Evolutionary conservation across 2,113 vertebrate genomes (phyloP), one percentile per base, ranked within the genome.

Genomic region (Platichthys flesus): DNA sequence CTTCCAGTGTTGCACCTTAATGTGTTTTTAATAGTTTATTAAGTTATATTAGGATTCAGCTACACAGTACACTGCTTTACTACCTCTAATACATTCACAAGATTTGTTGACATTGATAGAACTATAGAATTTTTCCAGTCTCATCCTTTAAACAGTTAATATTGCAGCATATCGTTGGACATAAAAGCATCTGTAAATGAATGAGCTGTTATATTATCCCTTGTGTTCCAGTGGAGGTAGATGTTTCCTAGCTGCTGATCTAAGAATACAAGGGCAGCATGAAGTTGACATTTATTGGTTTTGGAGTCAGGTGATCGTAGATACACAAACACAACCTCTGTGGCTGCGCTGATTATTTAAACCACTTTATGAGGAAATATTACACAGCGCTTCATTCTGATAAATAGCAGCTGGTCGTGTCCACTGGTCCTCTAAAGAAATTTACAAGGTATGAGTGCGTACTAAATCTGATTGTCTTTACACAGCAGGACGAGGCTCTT

Each of bases 391-490:
- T 69, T 55, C 51, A 47, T 55, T 67, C 23, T 23, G 37, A 77
- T 56, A 21, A 65, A 67, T 1, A 18, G 37, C 26, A 45, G 14
- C 20, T 72, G 20, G 56, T 28, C 26, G 26, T 47, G 8, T 82
- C 37, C 13, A 56, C 26, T 59, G 35, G 31, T 31, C 31, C 31
- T 31, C 31, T 5, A 7, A 31, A 31, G 20, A 61, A 54, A 80
- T 74, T 10, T 18, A 68, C 20, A 58, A 15, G 18, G 64, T 49
- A 49, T 15, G 3, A 49, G 45, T 6, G 58, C 37, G 61, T 21
- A 52, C 71, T 74, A 63, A 78, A 76, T 84, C 35, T 56, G 61
- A 49, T 16, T 61, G 37, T 18, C 26, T 2, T 58, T 63, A 71
- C 24, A 20, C 26, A 69, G 21, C 42, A 71, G 40, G 40, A 61